Evolutionary conservation across 2,888 invertebrate species (phyloP).

Genomic region (Acholoe squamosa): DNA sequence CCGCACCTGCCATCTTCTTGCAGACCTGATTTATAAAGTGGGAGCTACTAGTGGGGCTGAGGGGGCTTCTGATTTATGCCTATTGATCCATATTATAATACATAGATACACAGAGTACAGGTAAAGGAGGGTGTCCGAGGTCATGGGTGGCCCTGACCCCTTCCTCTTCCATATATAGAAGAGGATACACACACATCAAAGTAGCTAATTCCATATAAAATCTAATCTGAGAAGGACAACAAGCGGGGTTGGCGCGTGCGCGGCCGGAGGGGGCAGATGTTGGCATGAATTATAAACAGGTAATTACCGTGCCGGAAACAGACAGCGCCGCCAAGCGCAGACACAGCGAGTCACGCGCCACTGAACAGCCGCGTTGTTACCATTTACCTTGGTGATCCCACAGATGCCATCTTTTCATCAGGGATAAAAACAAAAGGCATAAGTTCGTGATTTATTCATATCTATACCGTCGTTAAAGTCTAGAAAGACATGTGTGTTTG

Average conservation of each 20-base stretch:
- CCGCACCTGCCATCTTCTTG: no score
- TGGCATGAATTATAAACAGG: constrained; percentile 53
- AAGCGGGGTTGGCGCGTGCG: neutral
- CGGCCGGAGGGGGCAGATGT: constrained; percentile 45
- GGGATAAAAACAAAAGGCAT: no score
- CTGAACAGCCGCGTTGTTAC: neutral
- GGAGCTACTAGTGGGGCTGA: no score
- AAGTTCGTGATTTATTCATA: no score
- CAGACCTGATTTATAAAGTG: no score
- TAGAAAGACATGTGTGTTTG: no score
- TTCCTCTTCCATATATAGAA: neutral
- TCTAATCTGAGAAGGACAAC: neutral
- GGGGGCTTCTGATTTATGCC: neutral
- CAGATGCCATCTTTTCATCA: no score
- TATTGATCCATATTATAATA: neutral
- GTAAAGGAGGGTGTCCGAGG: neutral
- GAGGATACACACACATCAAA: neutral
- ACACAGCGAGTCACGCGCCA: constrained; percentile 3
- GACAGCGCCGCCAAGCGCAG: neutral
- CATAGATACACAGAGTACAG: neutral
- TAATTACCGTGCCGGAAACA: constrained; percentile 32
- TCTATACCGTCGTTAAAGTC: no score
- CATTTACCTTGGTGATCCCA: neutral
- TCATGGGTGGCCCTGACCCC: constrained; percentile 3
- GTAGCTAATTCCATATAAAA: neutral